Base-by-base conservation (phyloP, 2,113 vertebrate genomes). In the Phrynosoma platyrhinos region DNA sequence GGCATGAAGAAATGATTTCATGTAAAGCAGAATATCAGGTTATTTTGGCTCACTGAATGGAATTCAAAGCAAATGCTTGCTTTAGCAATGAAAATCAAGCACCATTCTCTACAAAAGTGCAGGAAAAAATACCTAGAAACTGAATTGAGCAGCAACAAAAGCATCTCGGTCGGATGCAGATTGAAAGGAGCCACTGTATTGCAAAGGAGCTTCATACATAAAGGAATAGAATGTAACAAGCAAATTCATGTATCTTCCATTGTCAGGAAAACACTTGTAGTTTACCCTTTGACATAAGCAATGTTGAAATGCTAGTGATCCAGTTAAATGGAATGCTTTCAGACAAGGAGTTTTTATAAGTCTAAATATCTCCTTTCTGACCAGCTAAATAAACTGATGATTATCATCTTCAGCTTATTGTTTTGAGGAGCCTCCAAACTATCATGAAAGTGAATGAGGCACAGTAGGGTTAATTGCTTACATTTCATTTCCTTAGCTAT, bases 31-130 rank as follows among this genome's bases (percentile, higher is more conserved):
- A 21, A 72, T 81, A 42, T 74, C 42, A 81, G 2, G 71, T 88
- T 86, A 47, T 47, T 75, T 86, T 75, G 83, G 62, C 75, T 32
- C 8, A 88, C 64, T 82, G 89, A 89, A 72, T 30, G 0, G 42
- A 87, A 89, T 40, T 58, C 14, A 79, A 40, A n/a, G n/a, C n/a
- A n/a, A 86, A 82, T 71, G 85, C 91, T 86, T 87, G 78, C 77
- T 87, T 84, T 76, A 90, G 27, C 58, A 88, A 36, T 79, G 87
- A 79, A 1, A 86, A 83, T 62, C 84, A 85, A 86, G 88, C 6
- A 64, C 87, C 85, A 9, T 79, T 91, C 85, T 42, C 87, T 12
- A 82, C 53, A 68, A 84, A 88, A 86, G 64, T 85, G 78, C 25
- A 89, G 79, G n/a, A 0, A 94, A 91, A 42, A 86, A 91, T 79